These are phyloP conservation scores for Apis mellifera DNA, from an alignment of 1,140 invertebrate genomes.

Conservation along the genomic window Amel_HAv3.1 CM009936.2:3705501-3706000, in stretches of 20 bases:
- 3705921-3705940: neutral
- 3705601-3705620: slow-evolving; percentile 12
- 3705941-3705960: neutral
- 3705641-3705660: slow-evolving; percentile 35
- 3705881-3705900: no score
- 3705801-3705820: neutral
- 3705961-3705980: no score
- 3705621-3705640: slow-evolving; percentile 23
- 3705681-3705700: slow-evolving; percentile 43
- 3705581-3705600: slow-evolving; percentile 12
- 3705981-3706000: neutral
- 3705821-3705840: neutral
- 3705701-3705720: slow-evolving; percentile 40
- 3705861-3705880: neutral
- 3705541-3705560: neutral
- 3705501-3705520: neutral
- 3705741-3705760: neutral
- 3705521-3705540: neutral
- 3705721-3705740: slow-evolving; percentile 15
- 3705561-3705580: neutral
- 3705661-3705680: slow-evolving; percentile 34
- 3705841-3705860: neutral
- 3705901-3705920: no score
- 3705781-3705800: neutral
- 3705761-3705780: neutral